Percentiles rank a stretch among this genome's conserved stretches.
Evolutionary conservation across 2,113 vertebrate genomes (phyloP).

Genomic region (Lathamus discolor): DNA sequence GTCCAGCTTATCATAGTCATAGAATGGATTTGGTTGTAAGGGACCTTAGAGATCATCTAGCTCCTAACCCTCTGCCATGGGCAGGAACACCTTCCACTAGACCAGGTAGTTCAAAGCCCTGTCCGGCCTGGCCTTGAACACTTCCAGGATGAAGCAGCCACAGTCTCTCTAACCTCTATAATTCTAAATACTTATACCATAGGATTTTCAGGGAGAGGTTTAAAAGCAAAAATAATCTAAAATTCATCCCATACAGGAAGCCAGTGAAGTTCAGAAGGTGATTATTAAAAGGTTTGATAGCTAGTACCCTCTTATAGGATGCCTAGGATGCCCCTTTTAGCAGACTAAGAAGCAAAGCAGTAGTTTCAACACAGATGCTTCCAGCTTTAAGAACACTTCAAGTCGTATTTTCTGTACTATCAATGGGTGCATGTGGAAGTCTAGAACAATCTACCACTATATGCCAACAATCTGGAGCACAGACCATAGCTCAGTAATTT

Average conservation of each 20-base stretch:
- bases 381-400: not conserved
- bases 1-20: not conserved
- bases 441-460: not conserved
- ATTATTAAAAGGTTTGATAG: not conserved
- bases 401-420: not conserved
- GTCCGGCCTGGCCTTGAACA: not conserved
- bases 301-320: not conserved
- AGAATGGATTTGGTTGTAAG: not conserved
- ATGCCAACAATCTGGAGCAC: not conserved
- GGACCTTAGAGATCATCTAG: not conserved
- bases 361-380: not conserved
- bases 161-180: not conserved
- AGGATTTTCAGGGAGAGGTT: not conserved
- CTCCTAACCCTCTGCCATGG: not conserved
- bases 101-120: not conserved
- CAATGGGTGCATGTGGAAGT: not conserved
- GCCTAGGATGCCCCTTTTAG: not conserved
- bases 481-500: not conserved
- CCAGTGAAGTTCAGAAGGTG: not conserved
- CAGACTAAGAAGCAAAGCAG: not conserved
- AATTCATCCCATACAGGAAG: rapidly evolving
- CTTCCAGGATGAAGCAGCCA: not conserved
- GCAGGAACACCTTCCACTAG: not conserved
- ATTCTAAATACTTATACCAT: not conserved
- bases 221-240: not conserved